Evolutionary conservation across 2,797 vertebrate species (phyloP).

Genomic region (Staurois parvus): DNA sequence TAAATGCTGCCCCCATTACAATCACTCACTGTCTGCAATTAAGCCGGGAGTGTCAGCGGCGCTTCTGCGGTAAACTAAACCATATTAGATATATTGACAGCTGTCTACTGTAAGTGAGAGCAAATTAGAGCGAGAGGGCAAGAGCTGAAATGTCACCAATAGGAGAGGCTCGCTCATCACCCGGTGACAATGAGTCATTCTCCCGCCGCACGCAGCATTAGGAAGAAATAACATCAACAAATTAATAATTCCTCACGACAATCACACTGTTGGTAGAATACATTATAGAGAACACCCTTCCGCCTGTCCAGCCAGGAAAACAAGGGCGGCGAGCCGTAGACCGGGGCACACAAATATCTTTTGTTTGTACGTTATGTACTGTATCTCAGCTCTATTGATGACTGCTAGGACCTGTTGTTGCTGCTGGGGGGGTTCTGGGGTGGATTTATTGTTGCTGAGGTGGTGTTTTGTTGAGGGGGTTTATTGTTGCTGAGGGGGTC

Average conservation of each 20-base stretch:
- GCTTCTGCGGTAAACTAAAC: slow-evolving; percentile 88
- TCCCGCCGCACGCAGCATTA: slow-evolving; percentile 82
- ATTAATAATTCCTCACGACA: slow-evolving; percentile 77
- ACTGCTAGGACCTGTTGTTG: too few relatives aligned
- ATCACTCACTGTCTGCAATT: slow-evolving; percentile 92
- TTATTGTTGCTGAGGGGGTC: too few relatives aligned
- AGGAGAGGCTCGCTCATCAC: slow-evolving; percentile 71
- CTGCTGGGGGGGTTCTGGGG: too few relatives aligned
- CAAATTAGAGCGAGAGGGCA: slow-evolving; percentile 74
- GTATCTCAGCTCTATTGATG: too few relatives aligned
- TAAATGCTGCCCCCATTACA: slow-evolving; percentile 87
- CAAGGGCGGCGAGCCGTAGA: neutral
- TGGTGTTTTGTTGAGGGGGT: too few relatives aligned
- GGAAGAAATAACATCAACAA: slow-evolving; percentile 88
- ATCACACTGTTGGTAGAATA: slow-evolving; percentile 1
- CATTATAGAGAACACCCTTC: neutral
- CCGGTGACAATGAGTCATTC: slow-evolving; percentile 78
- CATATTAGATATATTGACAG: slow-evolving; percentile 89
- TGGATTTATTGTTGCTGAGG: too few relatives aligned
- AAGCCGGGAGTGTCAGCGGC: slow-evolving; percentile 88
- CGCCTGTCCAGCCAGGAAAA: neutral
- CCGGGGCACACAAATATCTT: neutral
- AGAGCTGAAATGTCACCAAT: slow-evolving; percentile 81
- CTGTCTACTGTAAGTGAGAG: slow-evolving; percentile 79
- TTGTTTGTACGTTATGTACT: neutral